phyloP scores from a whole-genome alignment of 2,113 vertebrate genomes.

The Holacanthus passer region DNA sequence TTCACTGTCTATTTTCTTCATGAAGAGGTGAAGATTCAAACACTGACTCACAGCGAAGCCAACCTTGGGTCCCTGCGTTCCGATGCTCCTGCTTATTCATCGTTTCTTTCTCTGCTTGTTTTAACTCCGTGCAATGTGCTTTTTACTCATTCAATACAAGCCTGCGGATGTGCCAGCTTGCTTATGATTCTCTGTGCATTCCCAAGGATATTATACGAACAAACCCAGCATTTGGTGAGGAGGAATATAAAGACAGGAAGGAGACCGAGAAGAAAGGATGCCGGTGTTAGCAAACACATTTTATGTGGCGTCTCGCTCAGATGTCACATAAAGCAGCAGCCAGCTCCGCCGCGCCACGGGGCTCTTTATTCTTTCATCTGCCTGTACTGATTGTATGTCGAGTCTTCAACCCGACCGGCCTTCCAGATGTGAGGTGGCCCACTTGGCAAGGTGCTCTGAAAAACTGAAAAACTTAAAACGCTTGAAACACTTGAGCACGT shows the following conservation, averaged over 20 bases:
- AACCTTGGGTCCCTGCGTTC: conserved; percentile 4
- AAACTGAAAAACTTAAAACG: conserved; percentile 11
- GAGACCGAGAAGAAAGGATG: background rate
- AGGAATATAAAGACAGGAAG: background rate
- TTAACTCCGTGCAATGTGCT: conserved; percentile 36
- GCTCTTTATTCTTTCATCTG: background rate
- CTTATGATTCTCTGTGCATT: conserved; percentile 27
- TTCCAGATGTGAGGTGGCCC: conserved; percentile 6
- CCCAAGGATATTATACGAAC: conserved; percentile 37
- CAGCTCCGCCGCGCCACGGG: conserved; percentile 11
- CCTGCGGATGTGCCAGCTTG: conserved; percentile 26
- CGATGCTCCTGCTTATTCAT: conserved; percentile 23
- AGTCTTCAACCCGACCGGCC: conserved; percentile 6
- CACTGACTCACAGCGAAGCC: conserved; percentile 22
- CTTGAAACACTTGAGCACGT: conserved; percentile 13
- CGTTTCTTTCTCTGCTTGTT: conserved; percentile 13
- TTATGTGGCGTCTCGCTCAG: background rate
- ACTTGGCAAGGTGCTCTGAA: background rate
- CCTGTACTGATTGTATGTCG: conserved; percentile 11
- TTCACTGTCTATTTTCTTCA: background rate
- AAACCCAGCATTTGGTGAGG: conserved; percentile 38
- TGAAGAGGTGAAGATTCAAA: conserved; percentile 2
- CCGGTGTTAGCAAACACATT: background rate
- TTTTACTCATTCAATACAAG: conserved; percentile 24
- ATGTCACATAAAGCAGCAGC: conserved; percentile 30